Percentiles rank a stretch among this genome's conserved stretches.
phyloP scores from a whole-genome alignment of 2,113 vertebrate genomes.

The Pterocles gutturalis region DNA sequence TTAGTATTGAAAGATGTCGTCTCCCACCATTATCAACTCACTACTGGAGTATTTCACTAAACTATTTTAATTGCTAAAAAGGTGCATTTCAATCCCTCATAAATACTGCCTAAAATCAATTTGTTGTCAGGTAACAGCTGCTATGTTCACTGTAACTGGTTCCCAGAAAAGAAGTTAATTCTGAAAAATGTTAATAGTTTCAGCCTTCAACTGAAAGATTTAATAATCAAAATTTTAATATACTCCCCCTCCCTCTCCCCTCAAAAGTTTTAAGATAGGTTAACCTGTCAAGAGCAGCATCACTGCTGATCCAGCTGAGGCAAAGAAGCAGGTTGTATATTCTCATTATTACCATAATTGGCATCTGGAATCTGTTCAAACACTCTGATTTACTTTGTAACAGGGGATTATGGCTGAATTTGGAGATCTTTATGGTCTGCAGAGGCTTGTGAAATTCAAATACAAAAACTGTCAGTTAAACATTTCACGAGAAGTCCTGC shows the following conservation, averaged over 20 bases:
- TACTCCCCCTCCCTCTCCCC: background rate
- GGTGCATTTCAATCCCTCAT: slow-evolving; percentile 7
- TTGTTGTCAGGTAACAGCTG: slow-evolving; percentile 26
- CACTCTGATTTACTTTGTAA: slow-evolving; percentile 73
- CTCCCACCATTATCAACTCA: background rate
- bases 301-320: slow-evolving; percentile 45
- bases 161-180: slow-evolving; percentile 51
- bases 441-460: slow-evolving; percentile 80
- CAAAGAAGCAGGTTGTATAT: slow-evolving; percentile 46
- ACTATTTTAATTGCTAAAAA: slow-evolving; percentile 49
- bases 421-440: slow-evolving; percentile 72
- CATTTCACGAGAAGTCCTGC: slow-evolving; percentile 73
- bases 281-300: slow-evolving; percentile 43
- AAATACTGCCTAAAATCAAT: slow-evolving; percentile 48
- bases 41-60: slow-evolving; percentile 21
- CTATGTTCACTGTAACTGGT: background rate
- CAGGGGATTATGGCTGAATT: slow-evolving; percentile 73
- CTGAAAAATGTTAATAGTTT: slow-evolving; percentile 51
- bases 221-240: slow-evolving; percentile 62
- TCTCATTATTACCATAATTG: slow-evolving; percentile 75
- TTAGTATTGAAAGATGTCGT: background rate
- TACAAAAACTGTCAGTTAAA: slow-evolving; percentile 78
- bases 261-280: slow-evolving; percentile 21
- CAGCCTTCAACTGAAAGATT: slow-evolving; percentile 28
- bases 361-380: slow-evolving; percentile 74